Conservation (phyloP, 2,888 invertebrate genomes). For the Pinctada fucata region DNA sequence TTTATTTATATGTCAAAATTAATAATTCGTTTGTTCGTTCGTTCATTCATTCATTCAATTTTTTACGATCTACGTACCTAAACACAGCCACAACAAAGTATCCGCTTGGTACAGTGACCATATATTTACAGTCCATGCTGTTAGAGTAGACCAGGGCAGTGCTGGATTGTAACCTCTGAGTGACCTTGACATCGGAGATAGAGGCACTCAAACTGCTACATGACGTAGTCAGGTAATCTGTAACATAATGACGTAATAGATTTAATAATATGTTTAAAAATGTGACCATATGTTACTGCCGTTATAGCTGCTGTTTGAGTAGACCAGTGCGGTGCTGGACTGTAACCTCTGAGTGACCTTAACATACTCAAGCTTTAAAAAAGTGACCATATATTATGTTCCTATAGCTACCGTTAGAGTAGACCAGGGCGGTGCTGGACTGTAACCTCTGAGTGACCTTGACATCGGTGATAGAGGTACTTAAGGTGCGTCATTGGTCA, state of each 20-base stretch:
- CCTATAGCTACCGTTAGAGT: slow-evolving; percentile 11
- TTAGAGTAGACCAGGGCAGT: slow-evolving; percentile 29
- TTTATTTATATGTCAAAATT: too few relatives aligned
- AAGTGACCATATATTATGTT: neutral
- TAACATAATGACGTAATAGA: neutral
- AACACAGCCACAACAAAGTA: slow-evolving; percentile 27
- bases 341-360: slow-evolving; percentile 9
- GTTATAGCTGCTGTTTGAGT: slow-evolving; percentile 9
- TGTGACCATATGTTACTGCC: neutral
- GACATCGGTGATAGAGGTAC: neutral
- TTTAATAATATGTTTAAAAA: neutral
- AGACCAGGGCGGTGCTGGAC: slow-evolving; percentile 30
- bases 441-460: slow-evolving; percentile 13
- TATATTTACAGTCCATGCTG: slow-evolving; percentile 26
- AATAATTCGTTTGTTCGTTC: too few relatives aligned
- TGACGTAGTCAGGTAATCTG: slow-evolving; percentile 28
- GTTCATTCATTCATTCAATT: neutral
- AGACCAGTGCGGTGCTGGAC: slow-evolving; percentile 30
- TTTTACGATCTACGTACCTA: slow-evolving; percentile 20
- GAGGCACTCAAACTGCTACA: slow-evolving; percentile 4
- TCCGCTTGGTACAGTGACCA: slow-evolving; percentile 17
- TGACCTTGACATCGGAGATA: neutral
- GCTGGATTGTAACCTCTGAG: slow-evolving; percentile 26
- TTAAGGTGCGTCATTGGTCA: slow-evolving; percentile 1
- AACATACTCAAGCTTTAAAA: neutral